Conservation (phyloP, 2,888 invertebrate genomes). For the Stenoptilia bipunctidactyla region DNA sequence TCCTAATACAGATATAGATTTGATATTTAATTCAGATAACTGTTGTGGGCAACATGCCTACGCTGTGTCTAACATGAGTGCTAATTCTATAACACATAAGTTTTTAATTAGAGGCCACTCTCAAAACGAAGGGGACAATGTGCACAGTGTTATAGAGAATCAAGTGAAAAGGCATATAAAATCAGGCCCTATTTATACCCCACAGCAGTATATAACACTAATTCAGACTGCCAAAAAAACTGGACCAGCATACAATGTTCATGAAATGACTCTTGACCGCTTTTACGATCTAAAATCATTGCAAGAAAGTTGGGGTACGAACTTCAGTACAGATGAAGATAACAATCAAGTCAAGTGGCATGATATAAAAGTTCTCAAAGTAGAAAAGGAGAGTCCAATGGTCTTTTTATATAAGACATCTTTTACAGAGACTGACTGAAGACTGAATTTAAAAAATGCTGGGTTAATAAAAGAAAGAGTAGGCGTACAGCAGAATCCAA, state of each 20-base stretch:
- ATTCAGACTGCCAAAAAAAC: constrained; percentile 21
- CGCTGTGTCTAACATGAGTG: constrained; percentile 10
- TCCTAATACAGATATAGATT: constrained; percentile 6
- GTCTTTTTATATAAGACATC: constrained; percentile 9
- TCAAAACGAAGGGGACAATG: constrained; percentile 19
- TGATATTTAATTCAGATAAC: constrained; percentile 14
- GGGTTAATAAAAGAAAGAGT: not conserved
- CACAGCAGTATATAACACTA: constrained; percentile 15
- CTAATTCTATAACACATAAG: constrained; percentile 16
- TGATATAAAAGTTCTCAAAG: constrained; percentile 15
- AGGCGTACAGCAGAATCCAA: no score
- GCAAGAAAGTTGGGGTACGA: constrained; percentile 15
- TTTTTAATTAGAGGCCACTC: constrained; percentile 19
- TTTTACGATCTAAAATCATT: constrained; percentile 18
- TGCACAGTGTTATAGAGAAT: constrained; percentile 16
- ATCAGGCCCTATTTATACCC: constrained; percentile 17
- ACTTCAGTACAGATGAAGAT: constrained; percentile 17
- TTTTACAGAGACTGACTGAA: constrained; percentile 4
- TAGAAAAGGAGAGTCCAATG: constrained; percentile 14
- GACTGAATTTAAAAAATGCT: not conserved
- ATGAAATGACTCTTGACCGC: constrained; percentile 17
- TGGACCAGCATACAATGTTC: constrained; percentile 16
- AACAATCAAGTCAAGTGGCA: constrained; percentile 16
- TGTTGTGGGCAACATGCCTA: constrained; percentile 17
- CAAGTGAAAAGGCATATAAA: constrained; percentile 14